A percentile compares a stretch with the other conserved stretches of the same genome.
Conservation (phyloP, 2,888 invertebrate genomes). For the Spilosoma lubricipeda region DNA sequence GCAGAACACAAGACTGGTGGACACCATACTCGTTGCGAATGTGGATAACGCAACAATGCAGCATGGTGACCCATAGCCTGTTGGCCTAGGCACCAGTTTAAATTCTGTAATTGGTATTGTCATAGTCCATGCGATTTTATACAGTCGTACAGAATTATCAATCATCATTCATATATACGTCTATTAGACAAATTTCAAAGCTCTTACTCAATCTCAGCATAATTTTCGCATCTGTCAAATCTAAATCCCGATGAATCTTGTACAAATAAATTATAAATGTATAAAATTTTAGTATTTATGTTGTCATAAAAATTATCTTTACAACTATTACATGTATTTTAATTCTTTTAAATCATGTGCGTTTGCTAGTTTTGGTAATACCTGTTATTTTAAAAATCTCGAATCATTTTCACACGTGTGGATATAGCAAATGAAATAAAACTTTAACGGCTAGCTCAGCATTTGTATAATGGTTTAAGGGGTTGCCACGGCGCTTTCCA, state of each 20-base stretch:
- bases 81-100: too few relatives aligned
- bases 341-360: slow-evolving; percentile 17
- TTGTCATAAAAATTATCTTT: slow-evolving; percentile 42
- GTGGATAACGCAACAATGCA: too few relatives aligned
- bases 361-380: not conserved
- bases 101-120: not conserved
- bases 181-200: not conserved
- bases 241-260: slow-evolving; percentile 11
- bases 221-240: slow-evolving; percentile 1
- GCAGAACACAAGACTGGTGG: too few relatives aligned
- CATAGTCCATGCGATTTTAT: not conserved
- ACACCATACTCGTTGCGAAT: too few relatives aligned
- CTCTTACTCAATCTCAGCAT: not conserved
- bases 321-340: slow-evolving; percentile 43
- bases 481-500: too few relatives aligned
- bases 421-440: too few relatives aligned
- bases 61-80: too few relatives aligned
- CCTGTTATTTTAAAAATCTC: not conserved
- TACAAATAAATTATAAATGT: slow-evolving; percentile 36
- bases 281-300: slow-evolving; percentile 52
- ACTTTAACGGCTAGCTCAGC: too few relatives aligned
- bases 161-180: too few relatives aligned
- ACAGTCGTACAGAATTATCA: not conserved
- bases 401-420: too few relatives aligned
- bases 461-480: too few relatives aligned